These are phyloP conservation scores for Glaucomys volans DNA, from an alignment of 2,113 vertebrate genomes.

Conservation along the genomic window DNA sequence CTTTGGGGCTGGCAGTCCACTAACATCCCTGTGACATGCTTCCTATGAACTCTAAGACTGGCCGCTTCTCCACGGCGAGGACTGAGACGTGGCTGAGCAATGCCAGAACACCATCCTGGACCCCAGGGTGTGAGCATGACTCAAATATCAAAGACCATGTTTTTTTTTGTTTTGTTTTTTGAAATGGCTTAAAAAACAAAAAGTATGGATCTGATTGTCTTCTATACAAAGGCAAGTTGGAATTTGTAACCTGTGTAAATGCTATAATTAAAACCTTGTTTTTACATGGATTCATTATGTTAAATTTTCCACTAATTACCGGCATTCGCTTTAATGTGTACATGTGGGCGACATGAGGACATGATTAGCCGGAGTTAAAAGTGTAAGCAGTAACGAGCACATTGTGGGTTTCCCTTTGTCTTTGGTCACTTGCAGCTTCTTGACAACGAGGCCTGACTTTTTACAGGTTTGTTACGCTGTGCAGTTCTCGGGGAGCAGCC, in stretches of 20 bases:
- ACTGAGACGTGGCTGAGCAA: not conserved
- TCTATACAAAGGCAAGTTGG: slow-evolving; percentile 70
- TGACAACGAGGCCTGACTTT: not conserved
- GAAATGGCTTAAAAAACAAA: slow-evolving; percentile 19
- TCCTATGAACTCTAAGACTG: rapidly evolving
- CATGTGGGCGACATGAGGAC: slow-evolving; percentile 62
- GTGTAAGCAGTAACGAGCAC: slow-evolving; percentile 62
- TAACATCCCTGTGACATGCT: too few species aligned
- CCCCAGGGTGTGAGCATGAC: not conserved
- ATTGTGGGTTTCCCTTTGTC: not conserved
- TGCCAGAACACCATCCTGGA: not conserved
- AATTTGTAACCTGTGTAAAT: slow-evolving; percentile 79
- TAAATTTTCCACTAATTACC: slow-evolving; percentile 83
- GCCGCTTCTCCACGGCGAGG: not conserved
- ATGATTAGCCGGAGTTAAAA: slow-evolving; percentile 74
- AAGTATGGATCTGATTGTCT: slow-evolving; percentile 68
- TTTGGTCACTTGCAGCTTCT: slow-evolving; percentile 5
- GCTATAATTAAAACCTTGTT: slow-evolving; percentile 77
- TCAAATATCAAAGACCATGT: slow-evolving; percentile 73
- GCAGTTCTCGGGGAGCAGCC: not conserved
- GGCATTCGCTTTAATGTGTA: slow-evolving; percentile 78
- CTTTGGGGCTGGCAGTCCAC: not conserved
- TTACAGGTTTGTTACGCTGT: not conserved
- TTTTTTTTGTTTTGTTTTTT: too few species aligned
- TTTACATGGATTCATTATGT: slow-evolving; percentile 77